Evolutionary conservation across 2,888 invertebrate species (phyloP), one percentile per base, ranked within the genome.

Genomic region (Cyclophora albipunctata): DNA sequence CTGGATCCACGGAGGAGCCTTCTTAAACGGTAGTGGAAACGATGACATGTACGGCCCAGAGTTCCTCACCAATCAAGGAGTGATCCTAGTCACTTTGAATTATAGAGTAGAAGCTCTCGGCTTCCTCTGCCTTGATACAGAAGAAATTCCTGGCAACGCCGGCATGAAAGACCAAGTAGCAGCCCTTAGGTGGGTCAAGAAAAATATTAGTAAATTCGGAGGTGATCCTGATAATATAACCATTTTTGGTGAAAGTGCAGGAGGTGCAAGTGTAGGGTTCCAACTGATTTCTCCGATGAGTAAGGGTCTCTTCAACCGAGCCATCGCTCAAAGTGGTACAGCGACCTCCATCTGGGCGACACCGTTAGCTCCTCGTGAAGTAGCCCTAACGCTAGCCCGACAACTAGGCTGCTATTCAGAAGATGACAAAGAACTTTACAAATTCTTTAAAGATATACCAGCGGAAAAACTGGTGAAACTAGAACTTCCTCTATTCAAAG

Each of bases 301-400:
- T 34, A 75, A 70, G 62, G 78, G 78, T 0, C 53, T 82, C 2
- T 81, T 80, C 35, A 68, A 63, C 42, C 70, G 76, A 55, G 73
- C 86, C 4, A 93, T 93, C 43, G 87, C 91, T 0, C 91, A 93
- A 64, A 93, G 93, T 62, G 93, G 93, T 0, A 90, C 90, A 0
- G 83, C 90, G 3, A 77, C 90, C 37, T 86, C 87, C 62, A 82
- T 87, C 0, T 92, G 91, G 91, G 86, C 90, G 0, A 73, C 76
- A 43, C 75, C 48, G 0, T 55, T 47, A 4, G 51, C 91, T 7
- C 89, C 90, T 0, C 82, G 89, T n/a, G 90, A 90, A 76, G 45
- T 71, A 57, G 70, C 70, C 0, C 45, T 67, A 3, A 53, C 59
- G 3, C 47, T 71, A 3, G 72, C 68, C 1, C 61, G 56, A 53